These are phyloP conservation scores for Corella eumyota DNA, from an alignment of 23 tunicate genomes.

Conservation along the genomic window DNA sequence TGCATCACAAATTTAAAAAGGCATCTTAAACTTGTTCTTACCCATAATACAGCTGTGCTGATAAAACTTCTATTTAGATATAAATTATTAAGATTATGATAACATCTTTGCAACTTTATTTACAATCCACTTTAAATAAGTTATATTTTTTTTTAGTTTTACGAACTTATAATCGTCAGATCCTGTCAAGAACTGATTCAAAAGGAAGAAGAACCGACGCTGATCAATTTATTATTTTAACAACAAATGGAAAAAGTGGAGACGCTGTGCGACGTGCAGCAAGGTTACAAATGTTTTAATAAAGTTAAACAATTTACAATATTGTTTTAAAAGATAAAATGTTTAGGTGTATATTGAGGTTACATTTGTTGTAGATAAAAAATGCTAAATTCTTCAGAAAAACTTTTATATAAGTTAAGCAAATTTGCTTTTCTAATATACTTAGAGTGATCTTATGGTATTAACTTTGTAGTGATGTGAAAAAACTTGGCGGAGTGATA, in stretches of 20 bases:
- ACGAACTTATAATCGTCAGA: not conserved
- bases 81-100: no score
- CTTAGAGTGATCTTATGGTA: not conserved
- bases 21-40: no score
- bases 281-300: conserved; percentile 6
- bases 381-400: no score
- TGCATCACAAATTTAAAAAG: no score
- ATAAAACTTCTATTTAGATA: no score
- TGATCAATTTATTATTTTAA: conserved; percentile 13
- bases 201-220: conserved; percentile 17
- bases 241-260: conserved; percentile 11
- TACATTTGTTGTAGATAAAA: not conserved
- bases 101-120: no score
- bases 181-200: not conserved
- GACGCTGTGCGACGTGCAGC: conserved; percentile 26
- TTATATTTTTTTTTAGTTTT: no score
- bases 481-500: not conserved
- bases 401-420: no score
- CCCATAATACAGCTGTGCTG: no score
- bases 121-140: no score
- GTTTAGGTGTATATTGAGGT: not conserved
- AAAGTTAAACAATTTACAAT: not conserved
- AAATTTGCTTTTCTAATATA: no score
- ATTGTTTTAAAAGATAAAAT: not conserved
- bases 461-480: no score